Evolutionary conservation across 2,113 vertebrate genomes (phyloP).

Genomic region (Ammodytes dubius): DNA sequence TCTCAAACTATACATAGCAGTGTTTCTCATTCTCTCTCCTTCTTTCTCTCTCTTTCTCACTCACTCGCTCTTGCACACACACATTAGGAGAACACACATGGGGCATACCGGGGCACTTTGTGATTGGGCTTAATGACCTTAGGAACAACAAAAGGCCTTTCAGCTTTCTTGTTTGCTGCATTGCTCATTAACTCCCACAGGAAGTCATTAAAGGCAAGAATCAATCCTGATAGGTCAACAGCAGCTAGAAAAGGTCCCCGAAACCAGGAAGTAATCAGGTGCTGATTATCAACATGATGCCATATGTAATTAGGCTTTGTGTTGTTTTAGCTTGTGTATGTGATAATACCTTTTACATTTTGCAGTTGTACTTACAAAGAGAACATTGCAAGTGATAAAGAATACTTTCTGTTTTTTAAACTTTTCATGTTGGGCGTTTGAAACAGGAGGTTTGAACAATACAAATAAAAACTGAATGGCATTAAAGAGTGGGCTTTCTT

Average conservation of each 20-base stretch:
- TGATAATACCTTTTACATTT: constrained; percentile 16
- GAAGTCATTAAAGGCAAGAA: constrained; percentile 72
- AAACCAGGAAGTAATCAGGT: constrained; percentile 77
- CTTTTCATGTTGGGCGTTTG: constrained; percentile 1
- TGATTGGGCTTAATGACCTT: constrained; percentile 72
- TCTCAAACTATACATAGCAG: constrained; percentile 11
- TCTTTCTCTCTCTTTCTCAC: background rate
- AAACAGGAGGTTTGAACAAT: constrained; percentile 12
- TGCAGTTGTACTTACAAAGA: constrained; percentile 10
- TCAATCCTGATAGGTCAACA: constrained; percentile 71
- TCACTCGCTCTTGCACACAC: background rate
- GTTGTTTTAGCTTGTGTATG: background rate
- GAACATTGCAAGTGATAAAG: background rate
- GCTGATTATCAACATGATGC: constrained; percentile 72
- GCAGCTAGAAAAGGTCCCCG: constrained; percentile 76
- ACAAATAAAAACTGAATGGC: background rate
- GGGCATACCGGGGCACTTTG: constrained; percentile 50
- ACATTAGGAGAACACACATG: constrained; percentile 40
- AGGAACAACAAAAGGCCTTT: constrained; percentile 73
- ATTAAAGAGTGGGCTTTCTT: background rate
- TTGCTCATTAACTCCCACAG: constrained; percentile 75
- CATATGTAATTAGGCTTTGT: constrained; percentile 58
- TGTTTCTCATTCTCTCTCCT: background rate
- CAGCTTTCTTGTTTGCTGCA: constrained; percentile 58
- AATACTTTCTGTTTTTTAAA: background rate